These are phyloP conservation scores for Bacillus rossius DNA, from an alignment of 1,140 invertebrate genomes.

Conservation along the genomic window DNA sequence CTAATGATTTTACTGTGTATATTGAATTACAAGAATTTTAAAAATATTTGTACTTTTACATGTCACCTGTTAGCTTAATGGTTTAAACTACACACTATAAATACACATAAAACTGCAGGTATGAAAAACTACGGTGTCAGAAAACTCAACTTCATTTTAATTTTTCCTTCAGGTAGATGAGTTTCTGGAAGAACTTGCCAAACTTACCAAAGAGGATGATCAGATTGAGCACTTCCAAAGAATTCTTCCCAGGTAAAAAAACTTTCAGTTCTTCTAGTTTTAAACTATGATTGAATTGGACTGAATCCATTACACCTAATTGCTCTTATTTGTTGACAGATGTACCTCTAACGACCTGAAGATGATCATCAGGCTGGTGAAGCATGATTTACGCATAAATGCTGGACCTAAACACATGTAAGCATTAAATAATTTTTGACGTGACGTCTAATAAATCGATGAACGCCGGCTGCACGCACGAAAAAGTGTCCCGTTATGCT, in stretches of 20 bases:
- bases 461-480: too few species aligned
- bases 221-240: slow-evolving; percentile 70
- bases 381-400: slow-evolving; percentile 88
- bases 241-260: slow-evolving; percentile 54
- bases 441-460: too few species aligned
- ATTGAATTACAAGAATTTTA: neutral
- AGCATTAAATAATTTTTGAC: too few species aligned
- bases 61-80: too few species aligned
- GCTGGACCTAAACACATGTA: slow-evolving; percentile 88
- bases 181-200: slow-evolving; percentile 64
- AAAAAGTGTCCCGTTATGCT: too few species aligned
- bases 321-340: slow-evolving; percentile 40
- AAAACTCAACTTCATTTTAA: too few species aligned
- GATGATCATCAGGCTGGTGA: slow-evolving; percentile 81
- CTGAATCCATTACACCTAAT: too few species aligned
- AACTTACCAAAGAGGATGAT: slow-evolving; percentile 81
- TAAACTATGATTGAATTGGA: too few species aligned
- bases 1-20: too few species aligned
- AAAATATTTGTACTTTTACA: neutral
- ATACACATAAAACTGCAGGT: too few species aligned
- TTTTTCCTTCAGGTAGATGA: slow-evolving; percentile 55
- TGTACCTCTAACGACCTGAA: slow-evolving; percentile 82
- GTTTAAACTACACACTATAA: too few species aligned
- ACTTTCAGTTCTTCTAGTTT: neutral
- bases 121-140: too few species aligned